A percentile compares a stretch with the other conserved stretches of the same genome.
phyloP scores from a whole-genome alignment of 2,113 vertebrate species.

The Oceanodroma tethys region DNA sequence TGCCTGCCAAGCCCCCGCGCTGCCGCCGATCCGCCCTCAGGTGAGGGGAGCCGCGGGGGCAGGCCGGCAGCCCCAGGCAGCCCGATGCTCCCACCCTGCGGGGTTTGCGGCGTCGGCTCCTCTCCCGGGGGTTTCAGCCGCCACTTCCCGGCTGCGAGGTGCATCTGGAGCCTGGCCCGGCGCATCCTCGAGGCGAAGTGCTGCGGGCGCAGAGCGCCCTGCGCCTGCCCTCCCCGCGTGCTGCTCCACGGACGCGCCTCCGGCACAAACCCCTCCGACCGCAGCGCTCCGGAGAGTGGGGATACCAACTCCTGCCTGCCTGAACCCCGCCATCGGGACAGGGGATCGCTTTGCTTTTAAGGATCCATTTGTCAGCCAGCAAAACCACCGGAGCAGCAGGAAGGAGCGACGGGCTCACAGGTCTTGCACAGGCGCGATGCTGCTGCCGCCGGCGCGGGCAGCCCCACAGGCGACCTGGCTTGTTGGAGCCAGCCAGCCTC shows the following conservation, averaged over 20 bases:
- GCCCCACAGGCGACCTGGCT: neutral
- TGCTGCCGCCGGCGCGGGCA: neutral
- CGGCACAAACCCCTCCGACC: neutral
- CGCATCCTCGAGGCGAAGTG: neutral
- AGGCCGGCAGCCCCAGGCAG: neutral
- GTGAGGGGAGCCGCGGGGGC: neutral
- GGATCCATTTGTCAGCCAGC: neutral
- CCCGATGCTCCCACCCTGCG: neutral
- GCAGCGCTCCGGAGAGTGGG: neutral
- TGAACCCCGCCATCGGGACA: neutral
- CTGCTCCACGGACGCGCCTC: neutral
- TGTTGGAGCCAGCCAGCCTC: neutral
- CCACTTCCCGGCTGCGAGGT: neutral
- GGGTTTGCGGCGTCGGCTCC: neutral
- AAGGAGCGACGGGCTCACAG: neutral
- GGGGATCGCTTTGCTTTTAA: neutral
- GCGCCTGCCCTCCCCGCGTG: neutral
- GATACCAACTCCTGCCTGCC: neutral
- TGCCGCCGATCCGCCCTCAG: neutral
- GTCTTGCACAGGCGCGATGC: fast-evolving
- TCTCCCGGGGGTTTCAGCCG: neutral
- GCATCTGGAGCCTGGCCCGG: neutral
- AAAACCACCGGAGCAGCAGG: too few species aligned
- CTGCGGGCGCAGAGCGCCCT: neutral
- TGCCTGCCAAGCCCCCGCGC: neutral